phyloP scores from a whole-genome alignment of 2,888 invertebrate species.

The Macaria notata region DNA sequence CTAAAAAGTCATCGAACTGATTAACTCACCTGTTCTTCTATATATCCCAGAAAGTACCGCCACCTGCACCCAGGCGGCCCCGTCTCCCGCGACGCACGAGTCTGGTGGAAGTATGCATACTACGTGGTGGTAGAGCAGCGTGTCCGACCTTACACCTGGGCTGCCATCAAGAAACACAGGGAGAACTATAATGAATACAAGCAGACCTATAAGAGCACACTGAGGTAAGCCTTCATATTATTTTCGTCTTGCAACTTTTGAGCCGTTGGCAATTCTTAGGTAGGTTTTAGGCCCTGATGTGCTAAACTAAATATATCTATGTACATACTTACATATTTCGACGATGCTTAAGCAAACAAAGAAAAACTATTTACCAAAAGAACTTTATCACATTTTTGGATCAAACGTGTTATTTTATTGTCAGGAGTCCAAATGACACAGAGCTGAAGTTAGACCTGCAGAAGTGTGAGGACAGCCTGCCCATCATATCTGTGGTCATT shows the following conservation, averaged over 20 bases:
- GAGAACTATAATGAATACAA: constrained; percentile 87
- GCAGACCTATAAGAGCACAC: constrained; percentile 85
- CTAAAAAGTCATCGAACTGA: too few relatives aligned
- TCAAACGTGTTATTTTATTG: too few relatives aligned
- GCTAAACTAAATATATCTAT: too few relatives aligned
- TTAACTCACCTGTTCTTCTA: too few relatives aligned
- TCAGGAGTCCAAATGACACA: constrained; percentile 86
- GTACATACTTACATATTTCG: too few relatives aligned
- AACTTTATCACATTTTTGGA: too few relatives aligned
- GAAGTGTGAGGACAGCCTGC: constrained; percentile 88
- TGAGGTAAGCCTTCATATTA: constrained; percentile 48
- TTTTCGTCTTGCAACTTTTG: too few relatives aligned
- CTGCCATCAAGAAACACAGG: constrained; percentile 85
- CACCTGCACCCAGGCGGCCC: constrained; percentile 83
- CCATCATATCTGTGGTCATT: constrained; percentile 88
- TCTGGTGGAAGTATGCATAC: constrained; percentile 91
- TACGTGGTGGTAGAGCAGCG: constrained; percentile 87
- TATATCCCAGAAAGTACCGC: constrained; percentile 85
- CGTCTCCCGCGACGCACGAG: constrained; percentile 80
- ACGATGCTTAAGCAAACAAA: too few relatives aligned
- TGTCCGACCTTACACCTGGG: constrained; percentile 89
- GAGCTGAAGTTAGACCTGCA: constrained; percentile 88
- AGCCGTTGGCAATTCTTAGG: too few relatives aligned
- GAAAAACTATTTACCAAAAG: too few relatives aligned
- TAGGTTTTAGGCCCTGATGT: too few relatives aligned